Evolutionary conservation across 1,140 invertebrate genomes (phyloP), one percentile per base, ranked within the genome.

Genomic region (Trachymyrmex septentrionalis): DNA sequence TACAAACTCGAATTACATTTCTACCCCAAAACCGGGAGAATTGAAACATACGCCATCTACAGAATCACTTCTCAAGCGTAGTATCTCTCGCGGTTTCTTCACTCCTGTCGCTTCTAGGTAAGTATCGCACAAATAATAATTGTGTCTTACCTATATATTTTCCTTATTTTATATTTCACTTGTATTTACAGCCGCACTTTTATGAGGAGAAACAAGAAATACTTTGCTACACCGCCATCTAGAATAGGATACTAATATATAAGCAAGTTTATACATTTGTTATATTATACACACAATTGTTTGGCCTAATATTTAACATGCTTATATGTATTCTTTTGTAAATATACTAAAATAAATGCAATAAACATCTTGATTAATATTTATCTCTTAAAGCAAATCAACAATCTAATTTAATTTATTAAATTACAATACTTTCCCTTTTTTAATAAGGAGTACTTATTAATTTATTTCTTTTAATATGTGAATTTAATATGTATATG

Each of bases 21-120:
- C 90, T n/a, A 94, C 93, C 24, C 93, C 93, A 59, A 94, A 92
- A 90, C 92, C 90, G 2, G 87, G 90, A 7, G 92, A 94, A 87
- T 82, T 96, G 21, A 94, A 94, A 88, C 96, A 96, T 85, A 96
- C 96, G 0, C 95, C 96, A 59, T 96, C 96, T 55, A 96, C 95
- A 4, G 96, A 96, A 91, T 96, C 96, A 1, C 90, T 96, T 66
- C 92, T 96, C n/a, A 95, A 95, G 85, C 93, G 95, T 19, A 93
- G 93, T 24, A 88, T 92, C 16, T 94, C 94, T 19, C 93, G 94
- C 44, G 94, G 93, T 50, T 93, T 95, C 78, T 95, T 95, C 30
- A 95, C 95, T 48, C 95, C 95, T 14, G 88, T 95, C 67, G 91
- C 92, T 77, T 87, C 93, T 48, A 92, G 92, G 93, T 94, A 27